A percentile compares a stretch with the other conserved stretches of the same genome.
Conservation (phyloP, 1,140 invertebrate genomes). For the Muscidifurax raptorellus region DNA sequence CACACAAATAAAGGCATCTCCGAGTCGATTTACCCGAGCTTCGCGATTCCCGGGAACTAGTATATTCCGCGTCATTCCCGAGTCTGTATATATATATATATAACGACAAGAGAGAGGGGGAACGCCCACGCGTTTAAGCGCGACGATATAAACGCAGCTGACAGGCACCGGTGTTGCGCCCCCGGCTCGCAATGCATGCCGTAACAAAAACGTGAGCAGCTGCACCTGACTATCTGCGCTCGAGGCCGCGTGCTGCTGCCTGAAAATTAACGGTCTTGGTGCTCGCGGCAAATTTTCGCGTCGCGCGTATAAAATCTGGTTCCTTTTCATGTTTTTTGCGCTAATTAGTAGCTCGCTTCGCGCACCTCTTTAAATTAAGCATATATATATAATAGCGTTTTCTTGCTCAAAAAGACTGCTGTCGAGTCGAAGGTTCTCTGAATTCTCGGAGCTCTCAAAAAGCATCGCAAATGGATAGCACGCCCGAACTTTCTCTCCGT, state of each 20-base stretch:
- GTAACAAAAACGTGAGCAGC: constrained; percentile 22
- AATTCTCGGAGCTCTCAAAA: no score
- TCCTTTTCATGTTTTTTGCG: neutral
- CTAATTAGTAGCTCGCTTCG: neutral
- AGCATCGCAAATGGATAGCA: no score
- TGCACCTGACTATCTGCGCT: neutral
- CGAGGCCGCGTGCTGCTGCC: neutral
- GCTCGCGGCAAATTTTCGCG: neutral
- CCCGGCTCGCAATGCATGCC: neutral
- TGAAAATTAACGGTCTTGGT: neutral
- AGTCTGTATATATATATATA: neutral
- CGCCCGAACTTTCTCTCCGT: no score
- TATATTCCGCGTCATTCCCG: no score
- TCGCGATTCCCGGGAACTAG: no score
- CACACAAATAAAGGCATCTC: no score
- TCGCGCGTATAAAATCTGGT: neutral
- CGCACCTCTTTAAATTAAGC: no score
- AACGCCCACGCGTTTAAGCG: neutral
- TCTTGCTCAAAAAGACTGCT: no score
- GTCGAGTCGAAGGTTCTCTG: no score
- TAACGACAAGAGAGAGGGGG: neutral
- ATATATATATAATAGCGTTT: no score
- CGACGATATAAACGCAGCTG: neutral
- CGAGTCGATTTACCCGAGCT: no score
- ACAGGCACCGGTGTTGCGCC: neutral